Conservation (phyloP, 2,113 vertebrate species). For the Chloebia gouldiae region DNA sequence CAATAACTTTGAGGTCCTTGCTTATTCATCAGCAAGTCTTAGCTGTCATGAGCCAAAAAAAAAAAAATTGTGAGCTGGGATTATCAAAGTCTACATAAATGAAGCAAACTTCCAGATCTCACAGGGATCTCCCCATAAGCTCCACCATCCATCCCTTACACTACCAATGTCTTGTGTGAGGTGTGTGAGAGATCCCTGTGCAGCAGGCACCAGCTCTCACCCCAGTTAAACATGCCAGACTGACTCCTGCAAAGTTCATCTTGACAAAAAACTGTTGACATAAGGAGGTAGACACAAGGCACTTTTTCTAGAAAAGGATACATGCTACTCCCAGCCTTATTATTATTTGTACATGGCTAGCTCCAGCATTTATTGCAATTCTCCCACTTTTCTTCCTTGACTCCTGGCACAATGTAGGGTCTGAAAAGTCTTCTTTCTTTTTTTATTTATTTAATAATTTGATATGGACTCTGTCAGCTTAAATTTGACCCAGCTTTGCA, state of each 20-base stretch:
- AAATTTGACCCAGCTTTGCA: background rate
- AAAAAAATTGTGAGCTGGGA: background rate
- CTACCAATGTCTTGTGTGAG: background rate
- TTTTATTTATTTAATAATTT: background rate
- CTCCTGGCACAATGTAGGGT: background rate
- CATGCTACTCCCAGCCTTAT: background rate
- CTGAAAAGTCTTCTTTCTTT: background rate
- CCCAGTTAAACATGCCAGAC: background rate
- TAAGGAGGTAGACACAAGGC: background rate
- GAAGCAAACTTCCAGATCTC: background rate
- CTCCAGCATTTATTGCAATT: background rate
- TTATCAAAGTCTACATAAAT: background rate
- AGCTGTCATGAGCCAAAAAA: background rate
- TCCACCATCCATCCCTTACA: background rate
- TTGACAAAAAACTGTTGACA: background rate
- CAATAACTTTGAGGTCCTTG: constrained; percentile 21
- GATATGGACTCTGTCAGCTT: background rate
- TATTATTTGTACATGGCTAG: background rate
- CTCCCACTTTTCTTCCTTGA: background rate
- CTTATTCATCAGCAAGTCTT: constrained; percentile 37
- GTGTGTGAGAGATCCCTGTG: background rate
- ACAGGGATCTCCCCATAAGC: background rate
- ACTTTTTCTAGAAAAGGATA: background rate
- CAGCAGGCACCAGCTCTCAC: background rate
- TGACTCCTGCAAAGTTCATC: background rate